phyloP scores from a whole-genome alignment of 30 jellyfish, hydroid and myxozoan genomes.

The Aurelia coerulea region DNA sequence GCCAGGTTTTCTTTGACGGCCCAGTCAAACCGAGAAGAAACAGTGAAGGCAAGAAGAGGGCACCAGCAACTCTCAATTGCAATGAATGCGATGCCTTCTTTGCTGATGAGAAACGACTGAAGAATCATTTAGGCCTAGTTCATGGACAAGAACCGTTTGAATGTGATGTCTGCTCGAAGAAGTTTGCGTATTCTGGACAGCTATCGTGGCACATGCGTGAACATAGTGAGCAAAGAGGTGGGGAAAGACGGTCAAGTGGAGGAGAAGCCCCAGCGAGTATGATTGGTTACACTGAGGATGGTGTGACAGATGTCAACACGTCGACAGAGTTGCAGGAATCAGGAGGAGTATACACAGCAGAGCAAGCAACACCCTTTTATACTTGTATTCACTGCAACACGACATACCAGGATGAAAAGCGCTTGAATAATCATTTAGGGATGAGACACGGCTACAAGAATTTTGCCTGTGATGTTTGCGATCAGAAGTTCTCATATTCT shows the following conservation, averaged over 20 bases:
- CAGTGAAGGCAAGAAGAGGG: not conserved
- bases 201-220: slow-evolving; percentile 78
- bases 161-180: slow-evolving; percentile 64
- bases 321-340: not conserved
- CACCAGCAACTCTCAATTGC: slow-evolving; percentile 32
- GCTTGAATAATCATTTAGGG: slow-evolving; percentile 84
- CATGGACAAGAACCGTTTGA: slow-evolving; percentile 82
- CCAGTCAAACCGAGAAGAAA: not conserved
- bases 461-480: slow-evolving; percentile 79
- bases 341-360: not conserved
- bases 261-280: not conserved
- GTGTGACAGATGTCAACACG: not conserved
- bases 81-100: slow-evolving; percentile 66
- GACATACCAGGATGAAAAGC: slow-evolving; percentile 74
- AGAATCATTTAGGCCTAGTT: slow-evolving; percentile 72
- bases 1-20: not conserved
- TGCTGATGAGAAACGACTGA: slow-evolving; percentile 63
- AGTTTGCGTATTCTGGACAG: slow-evolving; percentile 82
- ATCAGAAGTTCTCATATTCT: slow-evolving; percentile 64
- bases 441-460: slow-evolving; percentile 79
- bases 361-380: slow-evolving; percentile 26
- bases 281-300: not conserved
- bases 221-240: slow-evolving; percentile 7
- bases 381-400: slow-evolving; percentile 73
- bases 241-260: too few relatives aligned